A percentile compares a stretch with the other conserved stretches of the same genome.
Conservation (phyloP, 2,797 vertebrate species). For the Nyctalus aviator region DNA sequence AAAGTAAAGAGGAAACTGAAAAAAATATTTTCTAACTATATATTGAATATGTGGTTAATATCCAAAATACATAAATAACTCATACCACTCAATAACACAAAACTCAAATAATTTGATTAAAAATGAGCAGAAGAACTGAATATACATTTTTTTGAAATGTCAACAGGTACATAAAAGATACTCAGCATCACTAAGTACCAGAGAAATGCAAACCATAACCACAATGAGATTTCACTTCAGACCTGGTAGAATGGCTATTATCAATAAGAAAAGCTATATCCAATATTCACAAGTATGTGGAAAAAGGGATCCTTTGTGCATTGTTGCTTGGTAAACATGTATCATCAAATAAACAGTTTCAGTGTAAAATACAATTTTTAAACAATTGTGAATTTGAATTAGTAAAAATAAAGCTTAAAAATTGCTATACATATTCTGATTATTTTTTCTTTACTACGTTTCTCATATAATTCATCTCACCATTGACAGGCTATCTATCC, state of each 20-base stretch:
- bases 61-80: background rate
- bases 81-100: background rate
- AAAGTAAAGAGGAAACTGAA: background rate
- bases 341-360: slow-evolving; percentile 30
- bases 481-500: background rate
- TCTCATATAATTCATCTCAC: background rate
- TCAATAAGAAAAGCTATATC: background rate
- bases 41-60: background rate
- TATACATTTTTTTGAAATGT: background rate
- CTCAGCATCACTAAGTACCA: background rate
- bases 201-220: background rate
- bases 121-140: background rate
- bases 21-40: background rate
- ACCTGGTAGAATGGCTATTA: background rate
- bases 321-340: background rate
- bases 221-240: background rate
- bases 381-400: background rate
- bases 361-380: background rate
- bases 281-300: background rate
- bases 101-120: background rate
- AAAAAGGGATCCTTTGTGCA: background rate
- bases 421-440: background rate
- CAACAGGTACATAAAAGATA: background rate
- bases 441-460: background rate
- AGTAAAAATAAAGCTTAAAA: background rate